Base-by-base conservation (phyloP, 2,113 vertebrate species). In the Xerus inauris region DNA sequence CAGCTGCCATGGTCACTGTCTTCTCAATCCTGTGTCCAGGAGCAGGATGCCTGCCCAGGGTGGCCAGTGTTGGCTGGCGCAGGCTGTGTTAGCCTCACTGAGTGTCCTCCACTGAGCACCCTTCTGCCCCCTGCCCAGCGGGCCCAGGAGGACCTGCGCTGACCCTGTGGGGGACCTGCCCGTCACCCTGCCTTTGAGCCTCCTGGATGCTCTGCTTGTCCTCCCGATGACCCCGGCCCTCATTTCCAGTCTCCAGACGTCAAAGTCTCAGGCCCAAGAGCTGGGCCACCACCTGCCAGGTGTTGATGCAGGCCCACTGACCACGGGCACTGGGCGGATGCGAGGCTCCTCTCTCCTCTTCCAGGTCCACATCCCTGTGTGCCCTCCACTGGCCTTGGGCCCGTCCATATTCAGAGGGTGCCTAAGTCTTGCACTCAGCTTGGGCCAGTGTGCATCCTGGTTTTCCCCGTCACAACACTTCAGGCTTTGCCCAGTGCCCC, bases 101-200 rank as follows among this genome's bases (percentile, higher is more conserved):
- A 22, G 22, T 24, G 35, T 6, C 12, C 22, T 40, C 42, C 7
- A 1, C 24, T 9, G 6, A 8, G 28, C 19, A 1, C 7, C 42
- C 26, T 20, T 3, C 4, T 4, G 6, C 10, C 20, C 73, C 35
- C 8, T 40, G 42, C 80, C 38, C 30, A 64, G 26, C 62, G 64
- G 62, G 32, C 16, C 35, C 6, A 5, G 42, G 14, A 72, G 64
- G 47, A 57, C 5, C 26, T 40, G 69, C 2, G 5, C 47, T 65
- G 80, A 42, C 49, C 12, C 71, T 1, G 8, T 13, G 20, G 13
- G 40, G 13, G 35, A 32, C 30, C 22, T 26, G 3, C n/a, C 12
- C 49, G 17, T 35, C 22, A 32, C 26, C 42, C 26, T 8, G 9
- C 26, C 57, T 12, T 3, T 35, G 8, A 28, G 30, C 12, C 77